These are phyloP conservation scores for Drosophila siamana DNA, from an alignment of 2,888 invertebrate genomes.

Conservation along the genomic window DNA sequence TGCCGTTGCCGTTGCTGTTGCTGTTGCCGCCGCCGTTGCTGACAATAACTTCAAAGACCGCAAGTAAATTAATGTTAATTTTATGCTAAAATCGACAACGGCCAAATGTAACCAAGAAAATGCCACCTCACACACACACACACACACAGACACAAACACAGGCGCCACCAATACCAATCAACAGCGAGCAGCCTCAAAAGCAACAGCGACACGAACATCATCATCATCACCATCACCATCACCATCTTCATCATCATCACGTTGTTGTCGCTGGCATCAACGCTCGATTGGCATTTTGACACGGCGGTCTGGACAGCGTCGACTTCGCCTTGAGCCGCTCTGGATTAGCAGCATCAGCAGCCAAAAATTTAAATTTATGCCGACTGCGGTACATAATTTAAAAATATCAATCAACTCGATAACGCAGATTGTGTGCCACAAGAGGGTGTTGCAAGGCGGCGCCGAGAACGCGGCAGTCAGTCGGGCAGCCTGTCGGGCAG, in stretches of 20 bases:
- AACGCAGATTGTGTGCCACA: slow-evolving; percentile 64
- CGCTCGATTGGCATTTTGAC: slow-evolving; percentile 80
- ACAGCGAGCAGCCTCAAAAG: slow-evolving; percentile 29
- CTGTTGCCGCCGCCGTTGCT: slow-evolving; percentile 23
- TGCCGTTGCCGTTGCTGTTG: slow-evolving; percentile 21
- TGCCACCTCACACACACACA: slow-evolving; percentile 49
- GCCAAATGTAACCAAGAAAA: slow-evolving; percentile 64
- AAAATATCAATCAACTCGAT: slow-evolving; percentile 81
- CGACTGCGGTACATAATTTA: slow-evolving; percentile 80
- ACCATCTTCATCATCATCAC: slow-evolving; percentile 16
- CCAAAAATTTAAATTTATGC: slow-evolving; percentile 74
- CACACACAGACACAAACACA: slow-evolving; percentile 32
- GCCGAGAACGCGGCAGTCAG: too few relatives aligned
- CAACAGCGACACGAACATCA: slow-evolving; percentile 37
- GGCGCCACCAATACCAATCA: slow-evolving; percentile 57
- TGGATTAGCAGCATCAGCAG: slow-evolving; percentile 75
- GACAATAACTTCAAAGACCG: slow-evolving; percentile 81
- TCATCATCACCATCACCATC: slow-evolving; percentile 42
- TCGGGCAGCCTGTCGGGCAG: too few relatives aligned
- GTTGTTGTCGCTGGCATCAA: slow-evolving; percentile 19
- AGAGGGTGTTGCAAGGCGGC: slow-evolving; percentile 4
- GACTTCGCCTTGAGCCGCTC: slow-evolving; percentile 55
- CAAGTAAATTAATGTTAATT: slow-evolving; percentile 82
- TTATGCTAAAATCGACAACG: slow-evolving; percentile 77
- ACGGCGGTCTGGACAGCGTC: slow-evolving; percentile 55